Base-by-base conservation (phyloP, 2,888 invertebrate species). In the Petrolisthes cinctipes region DNA sequence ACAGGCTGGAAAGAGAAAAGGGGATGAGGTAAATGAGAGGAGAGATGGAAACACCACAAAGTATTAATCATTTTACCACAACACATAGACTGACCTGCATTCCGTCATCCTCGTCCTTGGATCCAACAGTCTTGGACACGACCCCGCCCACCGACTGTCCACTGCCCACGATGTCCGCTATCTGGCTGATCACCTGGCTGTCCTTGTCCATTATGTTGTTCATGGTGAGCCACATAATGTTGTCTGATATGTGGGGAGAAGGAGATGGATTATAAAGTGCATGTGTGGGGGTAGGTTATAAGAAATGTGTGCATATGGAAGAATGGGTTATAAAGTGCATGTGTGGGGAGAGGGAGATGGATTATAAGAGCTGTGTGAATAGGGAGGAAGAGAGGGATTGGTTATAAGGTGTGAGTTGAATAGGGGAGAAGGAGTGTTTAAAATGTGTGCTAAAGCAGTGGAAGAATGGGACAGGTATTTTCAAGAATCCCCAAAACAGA, bases 131-230 rank as follows among this genome's bases (percentile, higher is more conserved):
- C 93, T 96, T 95, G 89, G 97, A 97, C 83, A 99, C 97, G 85
- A 99, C 98, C 0, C 98, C 99, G 20, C 99, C 99, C 17, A 99
- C 99, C 91, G 98, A 97, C 92, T 98, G 98, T 0, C 99, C 88
- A 73, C 89, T 89, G 92, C 98, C 96, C 85, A 98, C 97, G 91
- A 97, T 94, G 91, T 97, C 96, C 3, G 97, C 97, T 85, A 97
- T 95, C 92, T 97, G 97, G 0, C 97, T 97, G 83, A 97, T 93
- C 82, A 96, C 95, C 89, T 95, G 95, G 17, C 95, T 96, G 75
- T 91, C 92, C 90, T 93, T 93, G 91, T 94, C 95, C 92, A 97
- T 97, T 89, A 98, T 98, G 92, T 98, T 97, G 91, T 98, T 98
- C 78, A 97, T 95, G 0, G 97, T 96, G 91, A 99, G 94, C 99